Percentiles rank a stretch among this genome's conserved stretches.
phyloP scores from a whole-genome alignment of 2,113 vertebrate species.

The Eleginops maclovinus region DNA sequence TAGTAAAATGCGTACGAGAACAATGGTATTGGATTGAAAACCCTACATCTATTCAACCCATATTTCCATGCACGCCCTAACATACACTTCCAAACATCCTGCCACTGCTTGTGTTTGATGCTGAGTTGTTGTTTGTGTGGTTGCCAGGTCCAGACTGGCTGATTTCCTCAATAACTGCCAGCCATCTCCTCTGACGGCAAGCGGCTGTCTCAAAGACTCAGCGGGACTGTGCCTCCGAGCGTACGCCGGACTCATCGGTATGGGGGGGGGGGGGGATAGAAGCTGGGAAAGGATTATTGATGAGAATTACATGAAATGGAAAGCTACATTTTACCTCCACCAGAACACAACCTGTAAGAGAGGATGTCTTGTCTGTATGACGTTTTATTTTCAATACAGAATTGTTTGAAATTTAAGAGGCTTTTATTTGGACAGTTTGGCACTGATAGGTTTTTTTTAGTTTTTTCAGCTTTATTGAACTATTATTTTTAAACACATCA shows the following conservation, averaged over 20 bases:
- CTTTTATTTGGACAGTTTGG: no score
- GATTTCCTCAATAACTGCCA: conserved; percentile 94
- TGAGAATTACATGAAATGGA: background rate
- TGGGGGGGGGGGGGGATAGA: background rate
- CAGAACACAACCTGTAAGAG: background rate
- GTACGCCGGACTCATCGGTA: conserved; percentile 95
- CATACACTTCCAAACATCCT: conserved; percentile 1
- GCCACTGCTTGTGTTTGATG: conserved; percentile 44
- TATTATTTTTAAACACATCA: no score
- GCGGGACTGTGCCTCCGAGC: conserved; percentile 89
- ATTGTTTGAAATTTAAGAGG: no score
- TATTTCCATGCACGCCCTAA: background rate
- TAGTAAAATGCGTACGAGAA: background rate
- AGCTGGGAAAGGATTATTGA: background rate
- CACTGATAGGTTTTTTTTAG: no score
- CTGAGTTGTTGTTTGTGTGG: conserved; percentile 59
- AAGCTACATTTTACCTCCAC: background rate
- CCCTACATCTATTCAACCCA: background rate
- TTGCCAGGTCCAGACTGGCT: conserved; percentile 90
- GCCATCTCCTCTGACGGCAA: conserved; percentile 74
- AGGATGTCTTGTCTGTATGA: background rate
- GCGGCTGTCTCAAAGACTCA: conserved; percentile 87
- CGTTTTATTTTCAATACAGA: no score
- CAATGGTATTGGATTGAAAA: conserved; percentile 2
- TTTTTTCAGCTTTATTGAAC: no score